Base-by-base conservation (phyloP, 2,888 invertebrate genomes). In the Apomyelois bistriatella region DNA sequence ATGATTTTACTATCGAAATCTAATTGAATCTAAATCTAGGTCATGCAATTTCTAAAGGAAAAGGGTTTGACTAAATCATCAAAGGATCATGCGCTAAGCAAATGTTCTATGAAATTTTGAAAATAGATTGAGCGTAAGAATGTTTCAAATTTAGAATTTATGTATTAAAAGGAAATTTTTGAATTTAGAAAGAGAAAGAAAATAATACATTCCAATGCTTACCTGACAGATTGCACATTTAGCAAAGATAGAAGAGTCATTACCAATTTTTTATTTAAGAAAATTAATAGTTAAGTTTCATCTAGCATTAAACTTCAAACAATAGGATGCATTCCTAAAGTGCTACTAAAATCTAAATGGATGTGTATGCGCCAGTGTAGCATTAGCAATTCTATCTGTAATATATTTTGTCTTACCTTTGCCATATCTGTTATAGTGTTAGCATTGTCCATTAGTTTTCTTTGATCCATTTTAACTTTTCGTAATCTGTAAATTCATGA, bases 371-470 rank as follows among this genome's bases (percentile, higher is more conserved):
- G 85, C 82, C 83, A 82, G 79, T 85, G 80, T 86, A 88, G 86
- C 88, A 74, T 73, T 68, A 74, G 75, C 80, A 59, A 58, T 58
- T 56, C 54, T 35, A 54, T 35, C 42, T 53, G 51, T 57, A 43
- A 43, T 54, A 49, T 58, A 66, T 67, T 58, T 66, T 58, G 65
- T 83, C 87, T 91, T 93, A 99, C 99, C 95, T 99, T 99, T 73
- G 99, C 99, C 97, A 99, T 99, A 83, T 99, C 99, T 57, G 99
- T 98, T 85, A 99, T 96, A 56, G 99, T 99, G 78, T 98, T 99
- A 66, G 99, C 98, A 82, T 99, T 99, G 86, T 99, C 99, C 95
- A 98, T 98, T 71, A 99, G 91, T 91, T 99, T 99, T 82, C 99
- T 93, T 92, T 99, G 99, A 92, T 99, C 99, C 97, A 99, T 98